Evolutionary conservation across 2,113 vertebrate genomes (phyloP), one percentile per base, ranked within the genome.

Genomic region (Agapornis roseicollis): DNA sequence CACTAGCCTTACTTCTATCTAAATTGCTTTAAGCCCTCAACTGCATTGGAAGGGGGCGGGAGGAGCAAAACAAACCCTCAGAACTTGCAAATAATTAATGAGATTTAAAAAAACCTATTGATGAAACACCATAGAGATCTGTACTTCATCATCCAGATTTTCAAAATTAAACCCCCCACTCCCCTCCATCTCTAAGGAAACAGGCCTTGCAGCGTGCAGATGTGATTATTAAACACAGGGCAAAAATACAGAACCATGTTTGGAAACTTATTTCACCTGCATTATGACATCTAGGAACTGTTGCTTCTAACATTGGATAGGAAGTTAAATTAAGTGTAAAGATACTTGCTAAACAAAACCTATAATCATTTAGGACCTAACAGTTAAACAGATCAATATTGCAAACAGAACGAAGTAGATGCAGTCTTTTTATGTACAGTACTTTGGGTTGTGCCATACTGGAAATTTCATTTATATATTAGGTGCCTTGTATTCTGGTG

Each of bases 11-110:
- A 68, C 64, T 65, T 89, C 39, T 80, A 10, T 86, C 82, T 86
- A 68, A 88, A 94, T 96, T 96, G 50, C 85, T 95, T 76, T 83
- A 94, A 88, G 56, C n/a, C 64, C 46, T 90, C 61, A 84, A 31
- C 64, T 80, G 47, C 73, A 61, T 66, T 95, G 72, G 46, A 53
- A 41, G 28, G 49, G 19, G 27, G 20, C 1, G 17, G 9, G 11
- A 6, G 27, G 16, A 87, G 58, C 35, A 84, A 85, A 95, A 74
- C 42, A 94, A 88, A 23, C 37, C 47, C 50, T 47, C 61, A 60
- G 53, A 96, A 90, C 65, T 69, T 86, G 72, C 90, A 96, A 96
- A 95, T 90, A 96, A 97, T 96, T 96, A 93, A 96, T 93, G 82
- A 93, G 85, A 86, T 86, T 91, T 70, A 0, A 71, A 94, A 84